Evolutionary conservation across 2,888 invertebrate genomes (phyloP).

Genomic region (Eubasilissa splendida): DNA sequence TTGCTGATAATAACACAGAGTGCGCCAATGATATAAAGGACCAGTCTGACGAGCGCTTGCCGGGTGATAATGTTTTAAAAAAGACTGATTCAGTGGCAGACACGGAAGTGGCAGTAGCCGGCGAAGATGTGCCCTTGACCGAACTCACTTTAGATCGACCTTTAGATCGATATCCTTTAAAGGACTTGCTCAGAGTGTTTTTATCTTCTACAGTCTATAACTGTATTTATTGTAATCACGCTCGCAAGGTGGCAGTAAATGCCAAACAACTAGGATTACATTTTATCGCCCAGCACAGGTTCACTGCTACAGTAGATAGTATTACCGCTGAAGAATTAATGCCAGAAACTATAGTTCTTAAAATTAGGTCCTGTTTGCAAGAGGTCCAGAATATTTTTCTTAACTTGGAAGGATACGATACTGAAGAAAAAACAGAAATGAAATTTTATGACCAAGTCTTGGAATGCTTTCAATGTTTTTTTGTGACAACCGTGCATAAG

Average conservation of each 20-base stretch:
- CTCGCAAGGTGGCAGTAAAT: slow-evolving; percentile 87
- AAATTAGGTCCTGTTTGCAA: slow-evolving; percentile 75
- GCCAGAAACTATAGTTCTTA: slow-evolving; percentile 80
- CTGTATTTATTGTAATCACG: slow-evolving; percentile 91
- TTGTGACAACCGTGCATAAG: slow-evolving; percentile 84
- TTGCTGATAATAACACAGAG: not conserved
- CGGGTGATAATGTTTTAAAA: slow-evolving; percentile 12
- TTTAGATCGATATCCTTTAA: slow-evolving; percentile 81
- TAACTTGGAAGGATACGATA: slow-evolving; percentile 82
- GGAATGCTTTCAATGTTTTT: slow-evolving; percentile 91
- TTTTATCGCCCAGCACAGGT: slow-evolving; percentile 85
- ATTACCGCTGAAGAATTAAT: slow-evolving; percentile 83
- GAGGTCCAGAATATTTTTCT: slow-evolving; percentile 79
- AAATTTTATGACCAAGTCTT: slow-evolving; percentile 79
- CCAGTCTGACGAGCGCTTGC: slow-evolving; percentile 48
- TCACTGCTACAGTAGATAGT: slow-evolving; percentile 84
- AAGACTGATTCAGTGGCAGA: slow-evolving; percentile 61
- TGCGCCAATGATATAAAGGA: slow-evolving; percentile 61
- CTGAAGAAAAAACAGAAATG: slow-evolving; percentile 72
- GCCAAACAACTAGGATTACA: slow-evolving; percentile 86
- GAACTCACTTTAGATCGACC: slow-evolving; percentile 83
- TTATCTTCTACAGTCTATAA: slow-evolving; percentile 78
- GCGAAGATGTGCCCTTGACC: slow-evolving; percentile 77
- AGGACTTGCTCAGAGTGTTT: slow-evolving; percentile 82
- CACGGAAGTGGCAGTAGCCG: slow-evolving; percentile 71